Conservation (phyloP, 2,888 invertebrate species). For the Latrodectus elegans region DNA sequence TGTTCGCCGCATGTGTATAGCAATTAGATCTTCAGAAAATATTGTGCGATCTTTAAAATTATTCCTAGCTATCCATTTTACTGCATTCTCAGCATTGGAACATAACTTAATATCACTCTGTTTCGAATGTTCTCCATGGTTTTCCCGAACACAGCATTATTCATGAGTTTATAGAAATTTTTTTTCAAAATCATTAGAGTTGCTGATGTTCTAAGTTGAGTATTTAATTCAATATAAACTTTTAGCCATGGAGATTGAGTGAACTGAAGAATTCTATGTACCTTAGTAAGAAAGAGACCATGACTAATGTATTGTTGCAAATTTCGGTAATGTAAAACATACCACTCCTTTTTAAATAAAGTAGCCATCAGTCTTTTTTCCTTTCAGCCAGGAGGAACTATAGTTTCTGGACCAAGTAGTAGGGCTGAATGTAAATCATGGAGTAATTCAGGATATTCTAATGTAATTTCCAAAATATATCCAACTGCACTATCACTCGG, state of each 20-base stretch:
- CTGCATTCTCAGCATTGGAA: too few relatives aligned
- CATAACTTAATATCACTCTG: too few relatives aligned
- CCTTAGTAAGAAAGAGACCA: neutral
- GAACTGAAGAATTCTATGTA: conserved; percentile 15
- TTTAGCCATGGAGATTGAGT: neutral
- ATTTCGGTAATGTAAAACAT: conserved; percentile 4
- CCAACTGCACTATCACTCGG: too few relatives aligned
- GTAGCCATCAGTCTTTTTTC: conserved; percentile 9
- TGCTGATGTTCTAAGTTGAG: too few relatives aligned
- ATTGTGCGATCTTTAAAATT: too few relatives aligned
- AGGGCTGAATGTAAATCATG: neutral
- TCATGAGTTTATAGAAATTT: too few relatives aligned
- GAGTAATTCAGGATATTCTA: neutral
- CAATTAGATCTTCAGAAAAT: too few relatives aligned
- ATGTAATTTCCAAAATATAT: too few relatives aligned
- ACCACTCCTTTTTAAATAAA: neutral
- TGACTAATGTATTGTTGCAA: neutral
- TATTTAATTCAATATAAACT: conserved; percentile 4
- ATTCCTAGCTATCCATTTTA: too few relatives aligned
- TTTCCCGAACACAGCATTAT: too few relatives aligned
- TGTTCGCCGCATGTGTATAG: neutral
- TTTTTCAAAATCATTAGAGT: too few relatives aligned
- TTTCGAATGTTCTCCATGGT: too few relatives aligned
- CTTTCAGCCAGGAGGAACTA: conserved; percentile 14
- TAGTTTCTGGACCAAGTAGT: neutral